A percentile compares a stretch with the other conserved stretches of the same genome.
phyloP scores from a whole-genome alignment of 2,888 invertebrate species.

The Stenodema calcarata region DNA sequence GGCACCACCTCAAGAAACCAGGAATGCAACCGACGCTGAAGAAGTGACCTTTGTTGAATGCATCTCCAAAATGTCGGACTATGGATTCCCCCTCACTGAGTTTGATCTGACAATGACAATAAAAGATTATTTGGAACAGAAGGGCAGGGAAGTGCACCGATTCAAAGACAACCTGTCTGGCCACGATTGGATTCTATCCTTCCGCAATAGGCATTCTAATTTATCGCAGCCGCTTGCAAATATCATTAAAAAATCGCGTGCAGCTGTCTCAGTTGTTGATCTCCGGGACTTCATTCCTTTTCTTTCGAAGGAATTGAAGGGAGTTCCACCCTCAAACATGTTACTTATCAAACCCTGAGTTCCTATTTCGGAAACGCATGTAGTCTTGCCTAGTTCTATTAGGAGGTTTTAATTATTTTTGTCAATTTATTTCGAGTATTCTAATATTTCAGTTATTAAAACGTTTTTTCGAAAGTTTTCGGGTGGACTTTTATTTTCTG shows the following conservation, averaged over 20 bases:
- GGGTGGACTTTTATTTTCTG: too few relatives aligned
- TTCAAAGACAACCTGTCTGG: conserved; percentile 58
- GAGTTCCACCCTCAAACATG: conserved; percentile 56
- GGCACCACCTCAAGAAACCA: conserved; percentile 48
- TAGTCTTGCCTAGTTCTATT: too few relatives aligned
- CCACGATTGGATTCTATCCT: conserved; percentile 56
- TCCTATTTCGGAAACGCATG: too few relatives aligned
- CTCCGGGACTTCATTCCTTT: conserved; percentile 54
- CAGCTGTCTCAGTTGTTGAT: conserved; percentile 50
- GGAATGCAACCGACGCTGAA: conserved; percentile 52
- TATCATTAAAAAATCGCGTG: conserved; percentile 56
- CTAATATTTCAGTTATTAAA: too few relatives aligned
- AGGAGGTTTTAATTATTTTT: too few relatives aligned
- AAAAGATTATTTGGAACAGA: conserved; percentile 45
- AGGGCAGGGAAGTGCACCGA: conserved; percentile 18
- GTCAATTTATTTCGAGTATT: too few relatives aligned
- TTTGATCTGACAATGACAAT: conserved; percentile 44
- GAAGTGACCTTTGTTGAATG: conserved; percentile 56
- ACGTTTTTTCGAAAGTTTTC: too few relatives aligned
- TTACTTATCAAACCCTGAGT: too few relatives aligned
- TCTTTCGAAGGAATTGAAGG: conserved; percentile 39
- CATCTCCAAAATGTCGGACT: conserved; percentile 55
- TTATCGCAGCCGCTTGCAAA: conserved; percentile 51
- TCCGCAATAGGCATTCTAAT: conserved; percentile 52
- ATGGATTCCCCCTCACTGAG: conserved; percentile 57